A percentile compares a stretch with the other conserved stretches of the same genome.
phyloP scores from a whole-genome alignment of 2,113 vertebrate species.

The Brevimyrus niger region DNA sequence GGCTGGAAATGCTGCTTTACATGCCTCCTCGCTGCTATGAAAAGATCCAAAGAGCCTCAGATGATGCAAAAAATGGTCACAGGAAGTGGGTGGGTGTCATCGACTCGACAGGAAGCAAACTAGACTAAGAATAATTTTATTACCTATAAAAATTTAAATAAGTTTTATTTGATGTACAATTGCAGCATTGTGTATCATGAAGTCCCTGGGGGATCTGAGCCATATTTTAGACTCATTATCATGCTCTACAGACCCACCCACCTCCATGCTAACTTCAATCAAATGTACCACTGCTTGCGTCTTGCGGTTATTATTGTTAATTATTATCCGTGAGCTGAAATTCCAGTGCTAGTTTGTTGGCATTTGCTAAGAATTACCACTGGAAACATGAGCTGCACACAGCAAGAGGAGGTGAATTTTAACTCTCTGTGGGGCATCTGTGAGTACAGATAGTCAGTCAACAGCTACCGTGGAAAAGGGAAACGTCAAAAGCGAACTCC shows the following conservation, averaged over 20 bases:
- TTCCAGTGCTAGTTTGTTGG: conserved; percentile 6
- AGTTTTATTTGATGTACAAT: background rate
- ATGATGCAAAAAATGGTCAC: background rate
- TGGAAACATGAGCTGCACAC: conserved; percentile 47
- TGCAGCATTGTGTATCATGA: background rate
- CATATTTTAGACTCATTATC: background rate
- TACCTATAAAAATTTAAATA: background rate
- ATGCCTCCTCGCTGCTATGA: background rate
- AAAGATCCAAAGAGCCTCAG: background rate
- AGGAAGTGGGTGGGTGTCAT: background rate
- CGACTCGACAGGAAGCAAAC: background rate
- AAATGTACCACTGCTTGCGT: background rate
- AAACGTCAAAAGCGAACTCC: background rate
- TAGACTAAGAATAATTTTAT: background rate
- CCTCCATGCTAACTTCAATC: background rate
- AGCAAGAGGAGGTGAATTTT: conserved; percentile 54
- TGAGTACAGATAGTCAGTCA: conserved; percentile 46
- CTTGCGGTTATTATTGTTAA: background rate
- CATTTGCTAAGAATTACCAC: conserved; percentile 18
- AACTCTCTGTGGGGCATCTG: conserved; percentile 54
- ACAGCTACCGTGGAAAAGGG: conserved; percentile 51
- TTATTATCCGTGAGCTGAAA: background rate
- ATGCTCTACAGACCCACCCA: background rate
- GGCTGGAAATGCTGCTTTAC: background rate
- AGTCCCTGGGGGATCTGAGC: background rate